Evolutionary conservation across 2,797 vertebrate species (phyloP), one percentile per base, ranked within the genome.

Genomic region (Cichlasoma orientale): DNA sequence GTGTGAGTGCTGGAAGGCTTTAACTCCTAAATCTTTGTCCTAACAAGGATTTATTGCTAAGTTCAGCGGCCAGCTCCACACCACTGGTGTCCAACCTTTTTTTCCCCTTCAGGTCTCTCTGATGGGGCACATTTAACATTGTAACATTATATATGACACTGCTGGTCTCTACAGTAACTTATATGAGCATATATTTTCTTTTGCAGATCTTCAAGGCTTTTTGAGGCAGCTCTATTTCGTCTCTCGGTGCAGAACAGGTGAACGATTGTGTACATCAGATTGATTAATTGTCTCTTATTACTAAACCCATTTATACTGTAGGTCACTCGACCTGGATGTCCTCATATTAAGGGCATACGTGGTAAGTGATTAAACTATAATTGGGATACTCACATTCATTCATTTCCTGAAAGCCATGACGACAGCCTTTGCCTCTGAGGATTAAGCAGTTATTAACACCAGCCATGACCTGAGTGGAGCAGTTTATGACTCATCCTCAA

Each of bases 401-500:
- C 16, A 56, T 86, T 86, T 90, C 36, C 84, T 53, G 78, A 77
- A 89, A 88, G 71, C 52, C 27, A 53, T 80, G 82, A 82, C 4
- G 4, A 41, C 13, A 77, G 23, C 36, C 41, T 44, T 9, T 27
- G 66, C 21, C 38, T 72, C 69, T 31, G 56, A 71, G 54, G 31
- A 78, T 76, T 76, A 78, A 50, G 68, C 44, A 7, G 10, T 71
- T 69, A 38, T 82, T 86, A 79, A 59, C 72, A 80, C 68, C 56
- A 57, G 79, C 27, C 1, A 16, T 78, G 82, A 88, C 82, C 78
- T 78, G 82, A 77, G 53, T 78, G 72, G 61, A 85, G 52, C 38
- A 58, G 53, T 78, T 52, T 59, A 53, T 90, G 92, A 93, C 76
- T 93, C 88, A 92, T 80, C 33, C 53, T 63, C 7, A 53, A 73